Base-by-base conservation (phyloP, 2,113 vertebrate species). In the Lanius ludovicianus region DNA sequence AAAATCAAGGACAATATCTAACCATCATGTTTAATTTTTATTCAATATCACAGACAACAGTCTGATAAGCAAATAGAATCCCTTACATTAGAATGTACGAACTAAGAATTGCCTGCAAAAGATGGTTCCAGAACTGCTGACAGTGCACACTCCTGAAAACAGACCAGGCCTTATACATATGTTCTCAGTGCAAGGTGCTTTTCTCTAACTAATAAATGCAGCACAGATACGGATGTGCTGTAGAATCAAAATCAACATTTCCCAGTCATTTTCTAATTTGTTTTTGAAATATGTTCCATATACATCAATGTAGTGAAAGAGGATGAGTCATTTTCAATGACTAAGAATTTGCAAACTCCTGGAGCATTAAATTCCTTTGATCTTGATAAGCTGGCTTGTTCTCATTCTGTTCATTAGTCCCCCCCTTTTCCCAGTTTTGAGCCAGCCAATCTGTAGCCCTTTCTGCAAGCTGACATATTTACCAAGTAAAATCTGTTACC, bases 391-490 rank as follows among this genome's bases (percentile, higher is more conserved):
- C 60, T 74, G 82, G 35, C 63, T 96, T 20, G 2, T 91, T 92
- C 71, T 90, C 44, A 53, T 92, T 86, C 89, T 84, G 85, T 69
- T 95, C 83, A 81, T 88, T 93, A 93, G 67, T 37, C 42, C 62
- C 60, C 64, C 77, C 68, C 76, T 89, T 88, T 93, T 90, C 95
- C 93, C 92, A 92, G 84, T 94, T 96, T 93, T 92, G 82, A 96
- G 91, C 83, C 79, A 96, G 73, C 79, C 93, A 96, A 92, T 89
- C 91, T 96, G 92, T 62, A 87, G 64, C 53, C 69, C 31, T 69
- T 95, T 74, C 80, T 84, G 78, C 81, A 83, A 92, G 73, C 56
- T 96, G 90, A 87, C 89, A 94, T 87, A 94, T 94, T 96, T 96
- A 80, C 77, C 24, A 92, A 89, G 88, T 85, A 87, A 96, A 94